Conservation (phyloP, 2,113 vertebrate species). For the Prinia subflava region DNA sequence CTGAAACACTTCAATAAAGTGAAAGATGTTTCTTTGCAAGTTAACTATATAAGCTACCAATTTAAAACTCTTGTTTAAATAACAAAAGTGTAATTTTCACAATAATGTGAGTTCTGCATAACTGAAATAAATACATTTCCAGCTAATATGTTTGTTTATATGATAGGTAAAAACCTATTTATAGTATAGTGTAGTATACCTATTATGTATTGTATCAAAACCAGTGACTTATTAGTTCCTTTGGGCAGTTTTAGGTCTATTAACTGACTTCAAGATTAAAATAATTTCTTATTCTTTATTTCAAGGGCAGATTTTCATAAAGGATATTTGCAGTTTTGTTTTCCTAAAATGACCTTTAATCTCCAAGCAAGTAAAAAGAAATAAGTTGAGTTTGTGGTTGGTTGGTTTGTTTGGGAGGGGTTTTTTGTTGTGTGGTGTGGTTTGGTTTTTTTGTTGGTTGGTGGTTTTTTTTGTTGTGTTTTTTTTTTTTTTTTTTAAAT, state of each 20-base stretch:
- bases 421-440: not conserved
- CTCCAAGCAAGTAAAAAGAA: not conserved
- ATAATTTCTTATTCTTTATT: not conserved
- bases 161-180: not conserved
- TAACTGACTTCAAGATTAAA: not conserved
- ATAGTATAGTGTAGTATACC: not conserved
- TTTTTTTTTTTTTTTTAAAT: no score
- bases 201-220: not conserved
- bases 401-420: no score
- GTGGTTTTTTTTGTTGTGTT: no score
- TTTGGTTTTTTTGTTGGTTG: not conserved
- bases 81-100: rapidly evolving
- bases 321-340: not conserved
- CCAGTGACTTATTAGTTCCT: not conserved
- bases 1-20: not conserved
- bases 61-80: not conserved
- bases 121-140: not conserved
- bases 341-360: not conserved
- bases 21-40: not conserved
- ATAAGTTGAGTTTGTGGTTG: no score
- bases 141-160: not conserved
- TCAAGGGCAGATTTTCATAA: not conserved
- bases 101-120: not conserved
- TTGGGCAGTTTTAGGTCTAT: not conserved
- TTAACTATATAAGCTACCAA: not conserved